phyloP scores from a whole-genome alignment of 2,888 invertebrate species.

The Erpobdella octoculata region DNA sequence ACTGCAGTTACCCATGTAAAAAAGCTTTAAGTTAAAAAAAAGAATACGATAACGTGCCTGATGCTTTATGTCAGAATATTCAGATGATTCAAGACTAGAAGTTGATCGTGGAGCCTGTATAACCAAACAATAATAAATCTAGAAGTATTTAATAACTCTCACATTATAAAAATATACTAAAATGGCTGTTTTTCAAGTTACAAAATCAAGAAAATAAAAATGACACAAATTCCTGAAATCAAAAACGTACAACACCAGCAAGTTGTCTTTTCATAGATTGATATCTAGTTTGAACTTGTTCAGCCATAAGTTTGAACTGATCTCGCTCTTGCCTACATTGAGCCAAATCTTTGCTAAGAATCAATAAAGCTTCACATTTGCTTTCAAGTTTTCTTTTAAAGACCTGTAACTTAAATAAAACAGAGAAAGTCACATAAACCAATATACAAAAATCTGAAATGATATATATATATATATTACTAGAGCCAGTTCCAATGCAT shows the following conservation, averaged over 20 bases:
- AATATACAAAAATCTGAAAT: neutral
- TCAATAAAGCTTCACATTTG: constrained; percentile 72
- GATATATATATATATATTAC: neutral
- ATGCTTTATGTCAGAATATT: constrained; percentile 34
- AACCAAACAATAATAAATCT: neutral
- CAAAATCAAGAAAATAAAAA: neutral
- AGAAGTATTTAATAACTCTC: too few relatives aligned
- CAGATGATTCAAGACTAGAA: constrained; percentile 32
- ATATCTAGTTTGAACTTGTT: constrained; percentile 61
- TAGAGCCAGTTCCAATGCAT: neutral
- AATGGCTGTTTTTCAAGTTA: neutral
- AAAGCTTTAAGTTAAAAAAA: neutral
- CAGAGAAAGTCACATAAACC: neutral
- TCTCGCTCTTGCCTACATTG: constrained; percentile 72
- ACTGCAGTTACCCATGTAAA: too few relatives aligned
- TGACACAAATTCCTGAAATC: neutral
- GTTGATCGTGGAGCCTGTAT: constrained; percentile 33
- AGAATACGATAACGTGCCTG: constrained; percentile 31
- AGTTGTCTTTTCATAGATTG: constrained; percentile 50
- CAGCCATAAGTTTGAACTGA: constrained; percentile 70
- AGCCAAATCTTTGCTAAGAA: constrained; percentile 69
- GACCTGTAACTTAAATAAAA: constrained; percentile 29
- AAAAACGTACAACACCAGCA: constrained; percentile 43
- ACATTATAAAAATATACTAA: neutral
- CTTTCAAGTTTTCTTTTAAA: constrained; percentile 51